Conservation (phyloP, 2,797 vertebrate species). For the Ataeniobius toweri region DNA sequence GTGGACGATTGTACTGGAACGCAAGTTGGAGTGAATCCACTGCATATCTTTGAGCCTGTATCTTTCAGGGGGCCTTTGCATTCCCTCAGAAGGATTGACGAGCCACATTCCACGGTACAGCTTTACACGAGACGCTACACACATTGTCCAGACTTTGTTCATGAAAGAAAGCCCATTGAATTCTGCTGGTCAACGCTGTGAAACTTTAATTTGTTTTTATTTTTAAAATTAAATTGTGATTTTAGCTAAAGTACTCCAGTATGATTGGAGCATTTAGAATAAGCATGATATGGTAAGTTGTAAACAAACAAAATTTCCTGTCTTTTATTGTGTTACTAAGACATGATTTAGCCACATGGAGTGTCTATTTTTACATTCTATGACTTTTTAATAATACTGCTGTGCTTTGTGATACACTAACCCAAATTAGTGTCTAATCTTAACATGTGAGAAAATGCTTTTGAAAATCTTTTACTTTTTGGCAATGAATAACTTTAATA, state of each 20-base stretch:
- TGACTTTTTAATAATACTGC: too few species aligned
- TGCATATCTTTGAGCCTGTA: constrained; percentile 11
- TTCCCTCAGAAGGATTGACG: constrained; percentile 35
- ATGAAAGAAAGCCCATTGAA: constrained; percentile 30
- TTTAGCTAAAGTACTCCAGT: background rate
- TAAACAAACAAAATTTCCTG: background rate
- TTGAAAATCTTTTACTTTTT: background rate
- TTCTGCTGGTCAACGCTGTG: constrained; percentile 13
- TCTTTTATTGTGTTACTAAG: background rate
- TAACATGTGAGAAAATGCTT: background rate
- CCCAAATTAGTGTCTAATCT: background rate
- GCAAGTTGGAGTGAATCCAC: constrained; percentile 1
- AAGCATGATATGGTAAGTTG: background rate
- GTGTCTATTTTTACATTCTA: too few species aligned
- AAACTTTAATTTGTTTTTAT: background rate
- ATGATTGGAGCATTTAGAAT: background rate
- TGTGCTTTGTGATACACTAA: background rate
- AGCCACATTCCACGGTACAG: constrained; percentile 55
- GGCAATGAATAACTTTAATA: too few species aligned
- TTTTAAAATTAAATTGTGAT: background rate
- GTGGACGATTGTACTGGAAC: background rate
- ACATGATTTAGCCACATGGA: too few species aligned
- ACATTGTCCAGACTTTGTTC: constrained; percentile 46
- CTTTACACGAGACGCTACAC: constrained; percentile 50
- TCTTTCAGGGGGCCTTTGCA: constrained; percentile 18